Percentiles rank a stretch among this genome's conserved stretches.
Conservation (phyloP, 2,888 invertebrate species). For the Drosophila fungiperda region DNA sequence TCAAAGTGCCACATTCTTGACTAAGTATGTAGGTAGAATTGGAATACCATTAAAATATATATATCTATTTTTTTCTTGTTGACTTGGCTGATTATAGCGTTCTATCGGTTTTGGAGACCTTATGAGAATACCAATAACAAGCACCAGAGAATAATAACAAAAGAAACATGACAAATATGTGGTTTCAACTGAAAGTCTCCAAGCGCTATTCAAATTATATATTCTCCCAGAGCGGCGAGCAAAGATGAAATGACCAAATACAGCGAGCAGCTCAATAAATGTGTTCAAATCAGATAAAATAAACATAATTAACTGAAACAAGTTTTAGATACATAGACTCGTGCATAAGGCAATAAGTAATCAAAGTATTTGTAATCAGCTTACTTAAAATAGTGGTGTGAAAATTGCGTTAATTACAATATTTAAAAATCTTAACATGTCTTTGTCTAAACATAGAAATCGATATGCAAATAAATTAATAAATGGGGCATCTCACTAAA, state of each 20-base stretch:
- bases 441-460: background rate
- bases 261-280: slow-evolving; percentile 14
- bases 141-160: slow-evolving; percentile 26
- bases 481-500: background rate
- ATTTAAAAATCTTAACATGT: background rate
- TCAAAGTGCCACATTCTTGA: slow-evolving; percentile 23
- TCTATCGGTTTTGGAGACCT: slow-evolving; percentile 29
- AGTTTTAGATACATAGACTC: slow-evolving; percentile 34
- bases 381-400: background rate
- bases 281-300: slow-evolving; percentile 9
- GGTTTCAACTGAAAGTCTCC: slow-evolving; percentile 42
- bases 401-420: background rate
- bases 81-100: slow-evolving; percentile 46
- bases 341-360: background rate
- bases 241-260: slow-evolving; percentile 74
- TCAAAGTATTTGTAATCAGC: slow-evolving; percentile 7
- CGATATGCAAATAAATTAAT: background rate
- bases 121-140: slow-evolving; percentile 29
- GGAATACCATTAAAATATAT: background rate
- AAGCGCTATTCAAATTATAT: slow-evolving; percentile 67
- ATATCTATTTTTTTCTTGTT: slow-evolving; percentile 26
- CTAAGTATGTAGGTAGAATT: slow-evolving; percentile 22
- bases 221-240: slow-evolving; percentile 42
- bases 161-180: slow-evolving; percentile 51
- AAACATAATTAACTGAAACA: slow-evolving; percentile 48